phyloP scores from a whole-genome alignment of 2,888 invertebrate genomes.

The Ormyrus rosae region DNA sequence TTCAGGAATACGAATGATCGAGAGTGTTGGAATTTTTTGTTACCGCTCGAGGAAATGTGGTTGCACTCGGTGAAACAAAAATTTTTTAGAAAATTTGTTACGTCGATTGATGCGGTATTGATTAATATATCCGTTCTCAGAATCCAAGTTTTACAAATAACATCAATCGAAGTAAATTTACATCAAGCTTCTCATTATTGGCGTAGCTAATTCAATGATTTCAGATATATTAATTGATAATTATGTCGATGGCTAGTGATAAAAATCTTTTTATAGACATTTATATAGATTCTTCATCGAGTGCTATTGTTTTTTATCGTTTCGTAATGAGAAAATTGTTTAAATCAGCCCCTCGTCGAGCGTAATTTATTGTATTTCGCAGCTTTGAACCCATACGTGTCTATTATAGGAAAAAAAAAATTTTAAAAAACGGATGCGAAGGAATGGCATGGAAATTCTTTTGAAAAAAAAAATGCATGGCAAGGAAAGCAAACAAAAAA shows the following conservation, averaged over 20 bases:
- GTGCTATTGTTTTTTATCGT: constrained; percentile 14
- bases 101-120: constrained; percentile 1
- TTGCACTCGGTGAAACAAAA: constrained; percentile 26
- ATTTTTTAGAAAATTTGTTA: constrained; percentile 6
- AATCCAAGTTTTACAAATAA: too few species aligned
- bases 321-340: constrained; percentile 7
- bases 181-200: too few species aligned
- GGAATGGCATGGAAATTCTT: constrained; percentile 44
- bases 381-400: constrained; percentile 27
- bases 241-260: constrained; percentile 12
- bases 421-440: constrained; percentile 36
- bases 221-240: constrained; percentile 8
- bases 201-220: background rate
- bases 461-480: constrained; percentile 2
- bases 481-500: constrained; percentile 23
- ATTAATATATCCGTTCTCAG: constrained; percentile 33
- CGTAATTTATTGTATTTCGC: constrained; percentile 15
- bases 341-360: constrained; percentile 43
- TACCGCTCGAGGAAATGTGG: background rate
- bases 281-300: constrained; percentile 17
- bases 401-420: constrained; percentile 25
- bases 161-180: too few species aligned
- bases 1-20: constrained; percentile 8
- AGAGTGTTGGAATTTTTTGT: constrained; percentile 4
- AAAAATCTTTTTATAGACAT: constrained; percentile 22